Conservation (phyloP, 2,797 vertebrate genomes). For the Lindbergichthys nudifrons region DNA sequence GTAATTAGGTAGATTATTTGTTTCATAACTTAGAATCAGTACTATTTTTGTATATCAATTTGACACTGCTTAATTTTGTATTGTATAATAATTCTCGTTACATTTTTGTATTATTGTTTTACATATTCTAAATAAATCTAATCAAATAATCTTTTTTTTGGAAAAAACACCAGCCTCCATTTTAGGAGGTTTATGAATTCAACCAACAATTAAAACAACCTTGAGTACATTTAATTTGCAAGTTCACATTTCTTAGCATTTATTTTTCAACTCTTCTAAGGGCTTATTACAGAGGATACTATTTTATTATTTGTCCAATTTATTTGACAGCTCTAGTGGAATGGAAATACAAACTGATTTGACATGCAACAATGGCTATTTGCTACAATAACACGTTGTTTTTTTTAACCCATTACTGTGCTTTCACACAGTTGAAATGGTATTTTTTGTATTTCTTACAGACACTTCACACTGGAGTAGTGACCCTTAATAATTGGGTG, state of each 20-base stretch:
- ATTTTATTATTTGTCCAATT: background rate
- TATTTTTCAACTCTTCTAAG: background rate
- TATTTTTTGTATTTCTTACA: background rate
- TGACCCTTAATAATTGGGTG: conserved; percentile 2
- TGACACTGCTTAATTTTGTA: too few species aligned
- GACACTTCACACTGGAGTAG: background rate
- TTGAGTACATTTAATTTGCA: too few species aligned
- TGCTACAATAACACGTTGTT: background rate
- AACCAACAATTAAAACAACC: too few species aligned
- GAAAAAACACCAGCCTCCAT: too few species aligned
- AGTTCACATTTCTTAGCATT: background rate
- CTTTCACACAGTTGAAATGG: background rate
- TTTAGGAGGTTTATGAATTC: too few species aligned
- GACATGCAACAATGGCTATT: background rate
- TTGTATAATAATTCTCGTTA: too few species aligned
- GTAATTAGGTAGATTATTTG: too few species aligned
- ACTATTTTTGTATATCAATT: too few species aligned
- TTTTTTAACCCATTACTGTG: background rate
- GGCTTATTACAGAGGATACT: background rate
- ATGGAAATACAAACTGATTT: background rate
- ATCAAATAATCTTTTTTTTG: too few species aligned
- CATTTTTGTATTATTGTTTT: too few species aligned
- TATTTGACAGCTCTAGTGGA: background rate
- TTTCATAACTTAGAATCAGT: too few species aligned
- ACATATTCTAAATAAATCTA: too few species aligned